These are phyloP conservation scores for Pantherophis guttatus DNA, from an alignment of 2,113 vertebrate species.

Conservation along the genomic window DNA sequence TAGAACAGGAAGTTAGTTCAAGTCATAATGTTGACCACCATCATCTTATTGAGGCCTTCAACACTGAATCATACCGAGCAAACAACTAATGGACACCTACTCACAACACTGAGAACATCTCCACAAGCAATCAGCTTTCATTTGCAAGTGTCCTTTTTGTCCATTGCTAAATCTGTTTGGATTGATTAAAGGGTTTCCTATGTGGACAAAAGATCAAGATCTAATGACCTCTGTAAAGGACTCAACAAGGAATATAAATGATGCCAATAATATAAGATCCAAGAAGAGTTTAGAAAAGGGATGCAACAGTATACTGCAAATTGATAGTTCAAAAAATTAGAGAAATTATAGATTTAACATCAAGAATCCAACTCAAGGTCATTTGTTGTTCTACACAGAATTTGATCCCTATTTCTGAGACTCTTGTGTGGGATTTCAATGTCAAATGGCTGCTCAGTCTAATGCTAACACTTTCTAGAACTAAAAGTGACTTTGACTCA, in stretches of 20 bases:
- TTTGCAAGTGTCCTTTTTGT: background rate
- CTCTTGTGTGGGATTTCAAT: background rate
- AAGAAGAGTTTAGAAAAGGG: background rate
- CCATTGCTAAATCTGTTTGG: background rate
- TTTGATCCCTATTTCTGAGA: background rate
- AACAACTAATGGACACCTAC: background rate
- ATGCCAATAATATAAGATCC: background rate
- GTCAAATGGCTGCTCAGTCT: background rate
- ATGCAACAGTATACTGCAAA: background rate
- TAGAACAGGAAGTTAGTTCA: background rate
- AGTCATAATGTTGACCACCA: background rate
- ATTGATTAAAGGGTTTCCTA: background rate
- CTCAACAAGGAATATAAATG: background rate
- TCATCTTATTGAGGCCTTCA: background rate
- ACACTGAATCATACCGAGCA: background rate
- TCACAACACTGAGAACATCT: background rate
- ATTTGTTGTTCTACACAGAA: background rate
- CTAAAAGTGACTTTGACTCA: background rate
- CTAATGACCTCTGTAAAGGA: background rate
- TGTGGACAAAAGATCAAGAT: background rate
- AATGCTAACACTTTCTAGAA: background rate
- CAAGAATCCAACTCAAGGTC: background rate
- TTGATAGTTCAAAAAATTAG: background rate
- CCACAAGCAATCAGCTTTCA: background rate
- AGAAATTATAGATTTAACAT: background rate